Percentiles rank a stretch among this genome's conserved stretches.
These are phyloP conservation scores for Channa maculata DNA, from an alignment of 2,113 vertebrate species.

Conservation along the genomic window DNA sequence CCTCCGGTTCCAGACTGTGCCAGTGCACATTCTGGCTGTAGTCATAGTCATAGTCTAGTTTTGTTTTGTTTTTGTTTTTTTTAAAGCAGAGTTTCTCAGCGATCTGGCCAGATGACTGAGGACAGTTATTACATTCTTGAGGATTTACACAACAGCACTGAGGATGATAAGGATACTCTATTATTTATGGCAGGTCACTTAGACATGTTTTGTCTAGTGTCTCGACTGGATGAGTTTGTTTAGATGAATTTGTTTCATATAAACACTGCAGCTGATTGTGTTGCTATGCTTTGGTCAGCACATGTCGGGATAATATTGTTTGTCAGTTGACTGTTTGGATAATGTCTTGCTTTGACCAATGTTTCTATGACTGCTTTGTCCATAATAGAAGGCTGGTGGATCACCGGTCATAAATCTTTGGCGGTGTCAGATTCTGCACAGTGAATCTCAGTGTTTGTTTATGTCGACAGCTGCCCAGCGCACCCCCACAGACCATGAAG, in stretches of 20 bases:
- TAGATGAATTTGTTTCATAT: conserved; percentile 58
- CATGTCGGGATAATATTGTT: conserved; percentile 63
- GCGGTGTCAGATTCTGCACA: conserved; percentile 43
- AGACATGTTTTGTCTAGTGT: conserved; percentile 68
- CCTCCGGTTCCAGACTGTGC: conserved; percentile 39
- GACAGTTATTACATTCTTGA: conserved; percentile 59
- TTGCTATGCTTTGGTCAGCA: conserved; percentile 57
- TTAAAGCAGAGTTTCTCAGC: conserved; percentile 17
- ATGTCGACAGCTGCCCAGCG: conserved; percentile 32
- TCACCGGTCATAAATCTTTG: conserved; percentile 50
- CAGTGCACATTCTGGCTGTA: conserved; percentile 55
- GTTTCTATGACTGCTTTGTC: conserved; percentile 48
- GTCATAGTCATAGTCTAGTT: conserved; percentile 42
- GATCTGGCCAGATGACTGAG: conserved; percentile 43
- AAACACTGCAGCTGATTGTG: conserved; percentile 69
- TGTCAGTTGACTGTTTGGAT: conserved; percentile 70
- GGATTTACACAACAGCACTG: conserved; percentile 54
- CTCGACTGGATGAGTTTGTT: conserved; percentile 64
- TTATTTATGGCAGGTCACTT: conserved; percentile 57
- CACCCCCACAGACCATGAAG: conserved; percentile 41
- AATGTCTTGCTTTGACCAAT: conserved; percentile 40
- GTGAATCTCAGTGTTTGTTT: conserved; percentile 58
- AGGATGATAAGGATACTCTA: conserved; percentile 50
- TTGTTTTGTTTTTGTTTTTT: conserved; percentile 10
- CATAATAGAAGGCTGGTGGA: conserved; percentile 42